Conservation (phyloP, 2,888 invertebrate genomes). For the Congeria kusceri region DNA sequence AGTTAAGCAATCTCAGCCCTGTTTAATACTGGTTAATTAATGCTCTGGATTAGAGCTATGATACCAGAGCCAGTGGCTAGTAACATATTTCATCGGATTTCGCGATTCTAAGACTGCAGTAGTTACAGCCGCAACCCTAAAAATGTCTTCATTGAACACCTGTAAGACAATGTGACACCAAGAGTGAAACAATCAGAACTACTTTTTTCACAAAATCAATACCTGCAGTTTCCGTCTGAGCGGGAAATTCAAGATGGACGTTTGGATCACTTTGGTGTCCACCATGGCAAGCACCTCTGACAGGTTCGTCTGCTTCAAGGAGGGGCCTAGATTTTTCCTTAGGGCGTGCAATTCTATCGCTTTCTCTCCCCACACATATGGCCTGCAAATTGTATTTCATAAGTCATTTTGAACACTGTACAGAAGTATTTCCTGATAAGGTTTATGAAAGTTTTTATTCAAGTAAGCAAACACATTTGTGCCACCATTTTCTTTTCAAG, state of each 20-base stretch:
- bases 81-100: too few species aligned
- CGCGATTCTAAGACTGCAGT: too few species aligned
- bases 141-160: too few species aligned
- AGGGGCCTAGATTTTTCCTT: constrained; percentile 87
- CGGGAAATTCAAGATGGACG: constrained; percentile 91
- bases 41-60: too few species aligned
- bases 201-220: constrained; percentile 13
- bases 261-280: constrained; percentile 88
- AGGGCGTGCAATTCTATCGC: constrained; percentile 90
- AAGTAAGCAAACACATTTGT: neutral
- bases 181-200: too few species aligned
- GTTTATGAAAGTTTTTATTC: too few species aligned
- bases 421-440: constrained; percentile 2
- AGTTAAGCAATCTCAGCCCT: too few species aligned
- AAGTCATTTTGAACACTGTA: neutral
- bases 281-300: constrained; percentile 91
- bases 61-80: too few species aligned
- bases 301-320: constrained; percentile 90
- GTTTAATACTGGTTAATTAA: too few species aligned
- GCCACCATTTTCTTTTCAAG: neutral
- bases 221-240: constrained; percentile 87
- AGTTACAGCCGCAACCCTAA: too few species aligned
- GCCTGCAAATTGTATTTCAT: constrained; percentile 87
- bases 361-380: constrained; percentile 93
- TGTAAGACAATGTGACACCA: too few species aligned